phyloP scores from a whole-genome alignment of 2,113 vertebrate genomes.

The Casuarius casuarius region DNA sequence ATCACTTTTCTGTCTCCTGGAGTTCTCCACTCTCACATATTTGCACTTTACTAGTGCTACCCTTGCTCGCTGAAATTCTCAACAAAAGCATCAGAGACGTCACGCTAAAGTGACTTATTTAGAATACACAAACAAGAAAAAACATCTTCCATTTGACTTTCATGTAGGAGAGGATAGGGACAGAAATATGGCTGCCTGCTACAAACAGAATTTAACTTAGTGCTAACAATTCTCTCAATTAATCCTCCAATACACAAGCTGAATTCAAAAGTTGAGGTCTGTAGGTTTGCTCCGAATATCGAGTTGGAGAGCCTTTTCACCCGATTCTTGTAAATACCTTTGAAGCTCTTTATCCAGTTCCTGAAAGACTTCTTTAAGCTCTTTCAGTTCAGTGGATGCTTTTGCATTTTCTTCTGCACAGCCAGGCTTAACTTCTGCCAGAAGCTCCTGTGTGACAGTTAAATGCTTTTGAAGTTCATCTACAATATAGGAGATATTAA shows the following conservation, averaged over 20 bases:
- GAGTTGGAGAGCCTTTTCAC: neutral
- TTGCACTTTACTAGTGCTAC: neutral
- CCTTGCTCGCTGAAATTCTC: neutral
- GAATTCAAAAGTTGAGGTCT: neutral
- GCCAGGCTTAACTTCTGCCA: constrained; percentile 38
- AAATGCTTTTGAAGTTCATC: constrained; percentile 64
- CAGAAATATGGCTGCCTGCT: neutral
- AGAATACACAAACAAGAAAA: neutral
- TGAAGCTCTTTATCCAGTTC: constrained; percentile 58
- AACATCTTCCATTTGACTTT: neutral
- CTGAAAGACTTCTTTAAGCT: constrained; percentile 34
- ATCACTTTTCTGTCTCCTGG: neutral
- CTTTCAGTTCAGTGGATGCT: neutral
- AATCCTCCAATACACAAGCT: neutral
- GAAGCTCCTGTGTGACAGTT: constrained; percentile 32
- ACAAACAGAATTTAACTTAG: neutral
- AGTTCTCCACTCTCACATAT: neutral
- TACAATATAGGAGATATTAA: neutral
- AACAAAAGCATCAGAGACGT: neutral
- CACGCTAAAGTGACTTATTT: neutral
- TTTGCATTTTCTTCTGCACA: neutral
- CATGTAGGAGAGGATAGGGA: neutral
- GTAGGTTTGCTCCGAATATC: neutral
- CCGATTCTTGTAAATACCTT: constrained; percentile 56
- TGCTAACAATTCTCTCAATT: neutral